phyloP scores from a whole-genome alignment of 2,113 vertebrate genomes.

The Paraplagusia blochii region DNA sequence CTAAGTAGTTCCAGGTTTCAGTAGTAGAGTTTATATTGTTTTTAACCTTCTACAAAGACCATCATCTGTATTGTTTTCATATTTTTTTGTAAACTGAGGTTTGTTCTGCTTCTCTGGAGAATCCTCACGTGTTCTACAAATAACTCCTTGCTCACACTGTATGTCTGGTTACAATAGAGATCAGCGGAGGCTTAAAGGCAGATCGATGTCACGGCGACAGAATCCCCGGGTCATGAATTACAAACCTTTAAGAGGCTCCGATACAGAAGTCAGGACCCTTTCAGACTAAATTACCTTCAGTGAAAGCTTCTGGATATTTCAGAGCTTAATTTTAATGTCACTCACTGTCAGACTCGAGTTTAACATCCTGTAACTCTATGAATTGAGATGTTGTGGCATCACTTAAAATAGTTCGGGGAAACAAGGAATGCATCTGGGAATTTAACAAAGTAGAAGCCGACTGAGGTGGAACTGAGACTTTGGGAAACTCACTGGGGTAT shows the following conservation, averaged over 20 bases:
- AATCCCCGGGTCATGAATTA: conserved; percentile 40
- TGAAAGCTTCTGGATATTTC: conserved; percentile 12
- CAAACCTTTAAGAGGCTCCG: conserved; percentile 38
- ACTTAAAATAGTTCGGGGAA: conserved; percentile 23
- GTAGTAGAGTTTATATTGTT: conserved; percentile 3
- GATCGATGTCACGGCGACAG: conserved; percentile 10
- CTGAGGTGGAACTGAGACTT: conserved; percentile 23
- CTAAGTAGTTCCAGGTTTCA: background rate
- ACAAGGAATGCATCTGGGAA: conserved; percentile 19
- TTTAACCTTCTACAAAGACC: conserved; percentile 50
- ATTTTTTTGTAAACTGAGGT: conserved; percentile 4
- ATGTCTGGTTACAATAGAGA: conserved; percentile 34
- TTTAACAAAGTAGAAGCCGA: conserved; percentile 22
- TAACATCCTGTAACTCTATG: background rate
- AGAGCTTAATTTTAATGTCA: conserved; percentile 1
- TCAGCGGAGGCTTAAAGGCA: conserved; percentile 30
- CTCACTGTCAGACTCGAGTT: conserved; percentile 1
- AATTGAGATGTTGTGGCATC: conserved; percentile 15
- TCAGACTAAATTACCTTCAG: conserved; percentile 11
- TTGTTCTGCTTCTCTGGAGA: conserved; percentile 37
- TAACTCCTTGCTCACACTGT: conserved; percentile 29
- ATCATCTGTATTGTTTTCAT: conserved; percentile 35
- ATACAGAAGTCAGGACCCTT: background rate
- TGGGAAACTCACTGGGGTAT: conserved; percentile 47
- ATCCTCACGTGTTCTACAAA: conserved; percentile 27